phyloP scores from a whole-genome alignment of 2,797 vertebrate genomes.

The Parotocinclus haroldoi region DNA sequence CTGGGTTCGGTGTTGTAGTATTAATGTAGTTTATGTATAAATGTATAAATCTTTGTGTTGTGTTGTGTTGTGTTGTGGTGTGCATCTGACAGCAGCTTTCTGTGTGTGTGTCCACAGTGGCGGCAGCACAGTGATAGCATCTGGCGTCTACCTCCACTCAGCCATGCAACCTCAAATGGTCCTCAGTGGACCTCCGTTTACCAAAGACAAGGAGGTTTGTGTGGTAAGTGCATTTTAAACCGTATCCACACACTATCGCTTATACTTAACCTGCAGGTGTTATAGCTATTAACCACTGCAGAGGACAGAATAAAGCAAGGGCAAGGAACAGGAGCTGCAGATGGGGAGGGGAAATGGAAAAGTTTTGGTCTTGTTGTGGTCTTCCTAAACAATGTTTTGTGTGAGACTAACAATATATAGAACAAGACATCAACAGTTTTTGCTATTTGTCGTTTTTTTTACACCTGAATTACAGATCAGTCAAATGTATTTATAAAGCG shows the following conservation, averaged over 20 bases:
- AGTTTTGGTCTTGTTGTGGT: constrained; percentile 24
- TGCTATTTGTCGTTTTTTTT: too few relatives aligned
- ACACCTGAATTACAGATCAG: too few relatives aligned
- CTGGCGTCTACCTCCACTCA: constrained; percentile 87
- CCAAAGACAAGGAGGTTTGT: constrained; percentile 80
- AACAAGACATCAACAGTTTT: too few relatives aligned
- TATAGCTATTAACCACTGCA: constrained; percentile 60
- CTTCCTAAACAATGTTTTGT: too few relatives aligned
- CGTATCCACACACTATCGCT: constrained; percentile 17
- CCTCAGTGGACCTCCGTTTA: constrained; percentile 73
- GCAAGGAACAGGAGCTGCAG: constrained; percentile 42
- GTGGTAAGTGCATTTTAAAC: constrained; percentile 80
- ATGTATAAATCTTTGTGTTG: too few relatives aligned
- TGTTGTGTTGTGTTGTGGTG: background rate
- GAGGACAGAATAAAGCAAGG: constrained; percentile 43
- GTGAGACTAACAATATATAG: too few relatives aligned
- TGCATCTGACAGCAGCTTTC: constrained; percentile 54
- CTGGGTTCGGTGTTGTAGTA: too few relatives aligned
- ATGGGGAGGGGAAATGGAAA: constrained; percentile 62
- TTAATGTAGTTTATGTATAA: too few relatives aligned
- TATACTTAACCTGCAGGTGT: constrained; percentile 44
- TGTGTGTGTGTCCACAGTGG: constrained; percentile 67
- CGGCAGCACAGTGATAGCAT: constrained; percentile 92
- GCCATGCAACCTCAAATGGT: constrained; percentile 89
- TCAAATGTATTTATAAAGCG: too few relatives aligned